Conservation (phyloP, 92 coral and sea anemone species). For the Porites cylindrica region DNA sequence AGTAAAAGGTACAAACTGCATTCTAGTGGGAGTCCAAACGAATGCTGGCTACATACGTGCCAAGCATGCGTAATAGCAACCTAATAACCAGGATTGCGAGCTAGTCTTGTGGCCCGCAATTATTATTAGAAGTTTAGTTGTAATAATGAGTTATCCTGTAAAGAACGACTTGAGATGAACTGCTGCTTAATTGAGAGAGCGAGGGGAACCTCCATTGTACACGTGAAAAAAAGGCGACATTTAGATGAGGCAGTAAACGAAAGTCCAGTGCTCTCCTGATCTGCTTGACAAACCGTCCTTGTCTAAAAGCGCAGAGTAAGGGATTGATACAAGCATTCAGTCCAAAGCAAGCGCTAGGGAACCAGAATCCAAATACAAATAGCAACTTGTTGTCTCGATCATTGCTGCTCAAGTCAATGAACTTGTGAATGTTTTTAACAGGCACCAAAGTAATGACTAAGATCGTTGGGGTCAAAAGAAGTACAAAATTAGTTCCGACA, state of each 20-base stretch:
- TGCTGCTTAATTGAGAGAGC: background rate
- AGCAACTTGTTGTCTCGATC: conserved; percentile 5
- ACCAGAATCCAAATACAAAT: conserved; percentile 44
- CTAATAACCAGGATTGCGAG: no score
- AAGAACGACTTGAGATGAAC: conserved; percentile 35
- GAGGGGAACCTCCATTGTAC: background rate
- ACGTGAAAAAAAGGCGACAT: background rate
- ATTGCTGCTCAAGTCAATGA: conserved; percentile 4
- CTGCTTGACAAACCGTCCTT: conserved; percentile 16
- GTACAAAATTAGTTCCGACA: conserved; percentile 31
- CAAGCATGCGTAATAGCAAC: no score
- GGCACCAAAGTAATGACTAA: conserved; percentile 34
- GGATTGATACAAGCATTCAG: conserved; percentile 43
- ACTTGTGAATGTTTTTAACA: background rate
- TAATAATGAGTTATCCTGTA: conserved; percentile 17
- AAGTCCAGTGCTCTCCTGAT: background rate
- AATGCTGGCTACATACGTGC: no score
- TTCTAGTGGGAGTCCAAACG: no score
- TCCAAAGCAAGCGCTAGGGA: conserved; percentile 37
- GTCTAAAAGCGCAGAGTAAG: conserved; percentile 45
- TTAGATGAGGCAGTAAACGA: background rate
- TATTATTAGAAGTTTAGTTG: background rate
- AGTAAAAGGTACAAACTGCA: no score
- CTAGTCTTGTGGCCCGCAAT: no score
- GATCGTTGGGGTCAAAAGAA: conserved; percentile 34